Conservation (phyloP, 2,888 invertebrate species). For the Drosophila mercatorum region DNA sequence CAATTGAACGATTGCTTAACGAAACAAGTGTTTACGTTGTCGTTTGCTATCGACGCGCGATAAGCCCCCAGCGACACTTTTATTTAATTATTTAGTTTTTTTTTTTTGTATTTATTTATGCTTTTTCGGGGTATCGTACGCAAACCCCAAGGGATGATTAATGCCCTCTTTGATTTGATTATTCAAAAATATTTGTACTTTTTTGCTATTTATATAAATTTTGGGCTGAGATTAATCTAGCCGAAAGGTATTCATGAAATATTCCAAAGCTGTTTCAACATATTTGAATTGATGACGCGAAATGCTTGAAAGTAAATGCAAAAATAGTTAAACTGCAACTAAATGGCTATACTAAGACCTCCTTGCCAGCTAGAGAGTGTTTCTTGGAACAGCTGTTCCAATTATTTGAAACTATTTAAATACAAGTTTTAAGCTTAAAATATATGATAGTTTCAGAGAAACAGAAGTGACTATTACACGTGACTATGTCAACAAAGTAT, state of each 20-base stretch:
- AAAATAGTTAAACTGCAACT: slow-evolving; percentile 1
- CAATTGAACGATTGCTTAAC: slow-evolving; percentile 34
- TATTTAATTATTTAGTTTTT: not conserved
- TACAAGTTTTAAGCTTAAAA: not conserved
- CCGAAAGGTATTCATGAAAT: not conserved
- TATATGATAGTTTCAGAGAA: not conserved
- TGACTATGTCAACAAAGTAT: not conserved
- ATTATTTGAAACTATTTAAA: slow-evolving; percentile 15
- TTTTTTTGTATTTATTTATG: not conserved
- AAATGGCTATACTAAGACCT: not conserved
- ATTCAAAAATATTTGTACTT: not conserved
- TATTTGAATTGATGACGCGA: not conserved
- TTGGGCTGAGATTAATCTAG: not conserved
- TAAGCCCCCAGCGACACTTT: slow-evolving; percentile 24
- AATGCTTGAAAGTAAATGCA: slow-evolving; percentile 6
- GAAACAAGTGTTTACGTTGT: slow-evolving; percentile 44
- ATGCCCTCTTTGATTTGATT: slow-evolving; percentile 26
- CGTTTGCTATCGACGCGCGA: slow-evolving; percentile 31
- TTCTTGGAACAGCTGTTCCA: slow-evolving; percentile 29
- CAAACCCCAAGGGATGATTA: slow-evolving; percentile 44
- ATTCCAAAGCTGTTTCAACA: slow-evolving; percentile 15
- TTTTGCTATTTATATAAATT: not conserved
- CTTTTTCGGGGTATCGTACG: slow-evolving; percentile 15
- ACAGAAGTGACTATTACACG: not conserved
- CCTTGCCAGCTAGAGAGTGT: not conserved